phyloP scores from a whole-genome alignment of 2,888 invertebrate genomes.

The Epinotia bilunana region DNA sequence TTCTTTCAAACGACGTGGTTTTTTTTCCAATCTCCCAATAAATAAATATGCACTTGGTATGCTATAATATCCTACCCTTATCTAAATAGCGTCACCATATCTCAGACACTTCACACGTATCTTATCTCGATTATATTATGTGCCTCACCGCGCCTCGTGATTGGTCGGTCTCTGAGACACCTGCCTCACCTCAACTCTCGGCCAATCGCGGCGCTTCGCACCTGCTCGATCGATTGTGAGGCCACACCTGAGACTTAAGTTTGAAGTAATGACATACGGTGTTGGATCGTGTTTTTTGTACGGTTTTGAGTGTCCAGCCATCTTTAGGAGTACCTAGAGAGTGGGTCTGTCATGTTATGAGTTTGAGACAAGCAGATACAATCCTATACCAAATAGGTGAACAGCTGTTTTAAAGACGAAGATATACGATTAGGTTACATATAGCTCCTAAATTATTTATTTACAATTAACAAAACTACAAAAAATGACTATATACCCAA shows the following conservation, averaged over 20 bases:
- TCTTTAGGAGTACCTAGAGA: not conserved
- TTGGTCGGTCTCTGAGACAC: slow-evolving; percentile 62
- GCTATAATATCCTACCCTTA: too few species aligned
- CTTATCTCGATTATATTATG: slow-evolving; percentile 8
- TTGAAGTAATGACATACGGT: not conserved
- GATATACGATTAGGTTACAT: too few species aligned
- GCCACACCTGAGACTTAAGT: slow-evolving; percentile 53
- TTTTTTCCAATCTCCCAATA: too few species aligned
- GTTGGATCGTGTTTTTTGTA: not conserved
- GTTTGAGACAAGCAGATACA: too few species aligned
- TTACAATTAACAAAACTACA: too few species aligned
- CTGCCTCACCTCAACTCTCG: slow-evolving; percentile 62
- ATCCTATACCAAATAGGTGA: too few species aligned
- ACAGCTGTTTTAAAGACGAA: too few species aligned
- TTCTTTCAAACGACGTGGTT: too few species aligned
- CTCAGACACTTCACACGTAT: slow-evolving; percentile 8
- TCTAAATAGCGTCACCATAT: not conserved
- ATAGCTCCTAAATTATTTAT: too few species aligned
- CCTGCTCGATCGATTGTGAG: slow-evolving; percentile 67
- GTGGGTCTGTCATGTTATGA: too few species aligned
- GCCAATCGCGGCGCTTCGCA: slow-evolving; percentile 63
- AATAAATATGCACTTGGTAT: too few species aligned
- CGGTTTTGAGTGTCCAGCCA: not conserved
- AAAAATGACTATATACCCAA: too few species aligned
- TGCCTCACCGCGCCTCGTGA: slow-evolving; percentile 42